Percentiles rank a stretch among this genome's conserved stretches.
Conservation (phyloP, 2,797 vertebrate genomes). For the Neoniphon sammara region DNA sequence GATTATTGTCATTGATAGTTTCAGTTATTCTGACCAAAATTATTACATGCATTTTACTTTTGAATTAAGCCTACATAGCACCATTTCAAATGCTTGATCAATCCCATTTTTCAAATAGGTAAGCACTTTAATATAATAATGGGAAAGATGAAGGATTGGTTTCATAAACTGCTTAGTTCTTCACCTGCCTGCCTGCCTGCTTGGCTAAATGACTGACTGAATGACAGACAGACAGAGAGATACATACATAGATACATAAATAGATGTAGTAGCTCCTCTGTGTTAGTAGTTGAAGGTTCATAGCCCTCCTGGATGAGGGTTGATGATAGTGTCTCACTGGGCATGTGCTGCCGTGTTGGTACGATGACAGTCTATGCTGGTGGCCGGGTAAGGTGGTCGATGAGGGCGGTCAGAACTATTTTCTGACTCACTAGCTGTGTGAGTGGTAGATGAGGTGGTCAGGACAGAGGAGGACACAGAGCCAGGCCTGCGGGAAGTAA, state of each 20-base stretch:
- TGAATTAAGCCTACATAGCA: neutral
- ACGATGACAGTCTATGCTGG: neutral
- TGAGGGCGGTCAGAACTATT: conserved; percentile 10
- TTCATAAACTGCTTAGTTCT: too few relatives aligned
- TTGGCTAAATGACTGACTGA: too few relatives aligned
- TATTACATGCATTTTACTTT: conserved; percentile 2
- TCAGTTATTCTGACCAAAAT: conserved; percentile 5
- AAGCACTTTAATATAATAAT: neutral
- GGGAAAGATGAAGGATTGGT: neutral
- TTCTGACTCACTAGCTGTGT: conserved; percentile 19
- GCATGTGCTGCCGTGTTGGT: conserved; percentile 2
- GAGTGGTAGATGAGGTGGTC: conserved; percentile 15
- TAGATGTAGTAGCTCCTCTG: too few relatives aligned
- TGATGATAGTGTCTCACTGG: neutral
- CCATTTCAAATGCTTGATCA: conserved; percentile 6
- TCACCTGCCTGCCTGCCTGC: too few relatives aligned
- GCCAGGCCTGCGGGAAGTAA: neutral
- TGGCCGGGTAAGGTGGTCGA: conserved; percentile 4
- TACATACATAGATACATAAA: neutral
- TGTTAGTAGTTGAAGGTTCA: too few relatives aligned
- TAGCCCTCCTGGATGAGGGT: too few relatives aligned
- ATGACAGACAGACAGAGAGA: too few relatives aligned
- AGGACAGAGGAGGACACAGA: conserved; percentile 27
- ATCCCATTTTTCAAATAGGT: neutral
- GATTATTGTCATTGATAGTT: neutral